A percentile compares a stretch with the other conserved stretches of the same genome.
Evolutionary conservation across 35 echinoderm and acorn worm genomes (phyloP).

Genomic region (Heliocidaris tuberculata): DNA sequence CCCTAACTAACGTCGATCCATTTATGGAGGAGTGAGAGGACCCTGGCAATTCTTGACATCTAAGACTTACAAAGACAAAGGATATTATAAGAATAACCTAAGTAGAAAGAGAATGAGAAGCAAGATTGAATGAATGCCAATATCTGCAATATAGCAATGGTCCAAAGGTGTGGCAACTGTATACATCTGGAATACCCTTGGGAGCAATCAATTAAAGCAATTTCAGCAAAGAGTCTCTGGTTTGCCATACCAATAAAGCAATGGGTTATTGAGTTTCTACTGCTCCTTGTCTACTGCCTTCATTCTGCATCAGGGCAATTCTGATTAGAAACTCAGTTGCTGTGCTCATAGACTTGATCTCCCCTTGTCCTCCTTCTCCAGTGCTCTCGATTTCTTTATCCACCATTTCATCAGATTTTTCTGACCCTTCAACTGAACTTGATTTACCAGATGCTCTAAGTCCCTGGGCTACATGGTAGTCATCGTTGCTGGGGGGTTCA

Average conservation of each 20-base stretch:
- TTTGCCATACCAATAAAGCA: neutral
- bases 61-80: neutral
- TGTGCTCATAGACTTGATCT: constrained; percentile 34
- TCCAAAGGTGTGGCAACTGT: neutral
- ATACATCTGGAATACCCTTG: neutral
- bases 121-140: constrained; percentile 1
- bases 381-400: neutral
- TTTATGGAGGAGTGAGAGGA: neutral
- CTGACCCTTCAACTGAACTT: neutral
- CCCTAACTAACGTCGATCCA: neutral
- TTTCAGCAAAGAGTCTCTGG: neutral
- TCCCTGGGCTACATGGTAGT: neutral
- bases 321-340: constrained; percentile 39
- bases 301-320: constrained; percentile 44
- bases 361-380: constrained; percentile 19
- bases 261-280: constrained; percentile 10
- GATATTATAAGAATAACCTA: neutral
- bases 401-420: neutral
- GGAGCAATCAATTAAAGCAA: neutral
- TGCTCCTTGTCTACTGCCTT: neutral
- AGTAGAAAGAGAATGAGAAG: neutral
- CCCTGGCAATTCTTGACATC: neutral
- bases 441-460: neutral
- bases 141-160: neutral
- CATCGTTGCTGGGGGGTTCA: neutral